Conservation (phyloP, 2,797 vertebrate species). For the Hapalemur alaotrensis region DNA sequence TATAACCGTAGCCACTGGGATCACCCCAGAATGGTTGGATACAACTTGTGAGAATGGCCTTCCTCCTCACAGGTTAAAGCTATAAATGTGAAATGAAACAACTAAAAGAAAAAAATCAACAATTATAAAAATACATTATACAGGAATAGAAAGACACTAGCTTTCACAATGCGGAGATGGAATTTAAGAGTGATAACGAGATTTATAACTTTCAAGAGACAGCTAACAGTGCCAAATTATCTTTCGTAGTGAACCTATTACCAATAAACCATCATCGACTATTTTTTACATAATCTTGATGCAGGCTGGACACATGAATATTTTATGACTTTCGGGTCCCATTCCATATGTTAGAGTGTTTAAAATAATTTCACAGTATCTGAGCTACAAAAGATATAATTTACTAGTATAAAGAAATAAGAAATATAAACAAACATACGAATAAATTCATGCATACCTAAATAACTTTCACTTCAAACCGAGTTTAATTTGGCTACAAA, state of each 20-base stretch:
- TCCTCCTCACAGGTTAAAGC: neutral
- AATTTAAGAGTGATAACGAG: neutral
- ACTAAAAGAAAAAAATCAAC: neutral
- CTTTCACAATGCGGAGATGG: neutral
- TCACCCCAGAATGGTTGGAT: neutral
- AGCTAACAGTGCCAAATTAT: neutral
- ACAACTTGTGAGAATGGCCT: neutral
- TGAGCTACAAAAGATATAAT: neutral
- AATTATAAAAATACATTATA: neutral
- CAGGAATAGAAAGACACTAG: neutral
- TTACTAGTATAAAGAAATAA: neutral
- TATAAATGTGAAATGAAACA: neutral
- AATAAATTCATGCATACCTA: neutral
- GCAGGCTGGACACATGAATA: neutral
- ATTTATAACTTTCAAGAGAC: neutral
- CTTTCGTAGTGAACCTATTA: neutral
- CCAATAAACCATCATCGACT: neutral
- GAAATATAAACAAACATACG: neutral
- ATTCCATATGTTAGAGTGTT: neutral
- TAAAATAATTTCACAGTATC: neutral
- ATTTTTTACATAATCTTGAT: neutral
- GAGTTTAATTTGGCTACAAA: slow-evolving; percentile 30
- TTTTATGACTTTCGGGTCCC: neutral
- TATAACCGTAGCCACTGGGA: neutral
- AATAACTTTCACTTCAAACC: neutral